phyloP scores from a whole-genome alignment of 2,888 invertebrate genomes.

The Cheilosia variabilis region DNA sequence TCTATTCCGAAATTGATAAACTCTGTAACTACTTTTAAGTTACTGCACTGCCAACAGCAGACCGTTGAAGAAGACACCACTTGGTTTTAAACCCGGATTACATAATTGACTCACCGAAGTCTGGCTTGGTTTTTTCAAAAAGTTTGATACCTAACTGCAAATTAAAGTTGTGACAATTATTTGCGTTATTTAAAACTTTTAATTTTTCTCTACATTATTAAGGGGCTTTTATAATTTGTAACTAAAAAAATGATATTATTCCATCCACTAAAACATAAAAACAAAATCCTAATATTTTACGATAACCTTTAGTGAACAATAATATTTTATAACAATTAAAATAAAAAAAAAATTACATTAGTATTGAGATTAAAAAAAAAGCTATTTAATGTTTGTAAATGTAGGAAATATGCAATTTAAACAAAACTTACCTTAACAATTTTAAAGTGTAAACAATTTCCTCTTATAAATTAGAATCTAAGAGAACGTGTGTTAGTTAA shows the following conservation, averaged over 20 bases:
- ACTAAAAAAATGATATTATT: constrained; percentile 68
- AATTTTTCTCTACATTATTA: background rate
- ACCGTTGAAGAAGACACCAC: too few species aligned
- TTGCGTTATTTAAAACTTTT: constrained; percentile 15
- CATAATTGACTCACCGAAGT: too few species aligned
- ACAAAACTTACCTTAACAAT: constrained; percentile 56
- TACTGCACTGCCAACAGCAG: too few species aligned
- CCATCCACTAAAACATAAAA: constrained; percentile 71
- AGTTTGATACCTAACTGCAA: constrained; percentile 31
- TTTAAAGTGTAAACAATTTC: constrained; percentile 68
- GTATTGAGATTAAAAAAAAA: constrained; percentile 40
- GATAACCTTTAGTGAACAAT: constrained; percentile 76
- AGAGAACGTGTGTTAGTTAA: constrained; percentile 71
- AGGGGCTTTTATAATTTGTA: constrained; percentile 59
- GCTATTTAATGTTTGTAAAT: constrained; percentile 55
- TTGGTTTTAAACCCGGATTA: too few species aligned
- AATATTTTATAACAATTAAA: constrained; percentile 60
- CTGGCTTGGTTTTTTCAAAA: too few species aligned
- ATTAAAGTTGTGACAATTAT: constrained; percentile 33
- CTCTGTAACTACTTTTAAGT: too few species aligned
- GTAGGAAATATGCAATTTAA: constrained; percentile 62
- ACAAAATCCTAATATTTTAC: constrained; percentile 75
- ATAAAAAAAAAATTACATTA: constrained; percentile 18
- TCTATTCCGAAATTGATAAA: too few species aligned
- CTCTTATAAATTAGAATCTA: constrained; percentile 67